Base-by-base conservation (phyloP, 1,140 invertebrate species). In the Parasteatoda tepidariorum region DNA sequence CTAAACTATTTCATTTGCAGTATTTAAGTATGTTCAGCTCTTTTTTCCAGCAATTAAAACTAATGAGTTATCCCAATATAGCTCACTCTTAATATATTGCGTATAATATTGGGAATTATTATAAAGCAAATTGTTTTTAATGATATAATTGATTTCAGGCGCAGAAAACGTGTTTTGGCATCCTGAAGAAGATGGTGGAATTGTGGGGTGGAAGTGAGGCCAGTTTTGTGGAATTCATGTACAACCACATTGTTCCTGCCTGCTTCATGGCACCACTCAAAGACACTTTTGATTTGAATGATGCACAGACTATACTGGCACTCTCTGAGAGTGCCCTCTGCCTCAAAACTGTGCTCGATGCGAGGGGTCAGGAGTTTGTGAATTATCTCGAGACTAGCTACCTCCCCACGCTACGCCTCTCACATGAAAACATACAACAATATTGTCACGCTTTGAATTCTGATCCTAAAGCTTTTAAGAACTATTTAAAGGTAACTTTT, bases 81-180 rank as follows among this genome's bases (percentile, higher is more conserved):
- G n/a, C n/a, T n/a, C n/a, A n/a, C n/a, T n/a, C n/a, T n/a, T n/a
- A n/a, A n/a, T n/a, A n/a, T n/a, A n/a, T n/a, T n/a, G n/a, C n/a
- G n/a, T n/a, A n/a, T n/a, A n/a, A n/a, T n/a, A n/a, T n/a, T n/a
- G n/a, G n/a, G n/a, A n/a, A n/a, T n/a, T n/a, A n/a, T n/a, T n/a
- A n/a, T n/a, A n/a, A n/a, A n/a, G n/a, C n/a, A n/a, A n/a, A n/a
- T n/a, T n/a, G n/a, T n/a, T n/a, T n/a, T n/a, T n/a, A n/a, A n/a
- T 41, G 38, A 41, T 6, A 41, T 41, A 6, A 41, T 41, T 6
- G 5, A 82, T 86, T 86, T 30, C 71, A 88, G 88, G 89, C 89
- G 74, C 92, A 92, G 86, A 92, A 91, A 86, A 89, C 88, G 11
- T 92, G 91, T 85, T 92, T 91, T 86, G 86, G 87, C n/a, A 92